Evolutionary conservation across 2,113 vertebrate genomes (phyloP), one percentile per base, ranked within the genome.

Genomic region (Tympanuchus pallidicinctus): DNA sequence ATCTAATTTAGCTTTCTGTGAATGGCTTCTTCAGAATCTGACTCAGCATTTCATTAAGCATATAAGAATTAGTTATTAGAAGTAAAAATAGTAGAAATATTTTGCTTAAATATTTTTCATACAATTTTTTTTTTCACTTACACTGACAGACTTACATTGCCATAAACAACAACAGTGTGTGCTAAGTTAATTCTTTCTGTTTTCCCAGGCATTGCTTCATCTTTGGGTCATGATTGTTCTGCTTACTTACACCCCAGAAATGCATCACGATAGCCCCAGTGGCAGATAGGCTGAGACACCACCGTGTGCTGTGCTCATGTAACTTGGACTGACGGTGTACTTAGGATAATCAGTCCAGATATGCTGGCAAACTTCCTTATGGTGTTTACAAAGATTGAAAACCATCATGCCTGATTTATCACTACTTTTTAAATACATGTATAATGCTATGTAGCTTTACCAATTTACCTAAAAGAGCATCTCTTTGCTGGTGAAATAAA

Each of bases 141-240:
- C 11, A 10, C 4, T 89, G 48, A 42, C 6, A 3, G 60, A 6
- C 42, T 57, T 87, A 54, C 71, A 54, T 57, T 72, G 45, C 47
- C 93, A 21, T 82, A 70, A 70, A 30, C 0, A 1, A 40, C 40
- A 59, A 43, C 27, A 79, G n/a, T 56, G 74, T 43, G 24, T 61
- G 40, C 27, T 64, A 45, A 65, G 24, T 66, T 84, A 82, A 54
- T 57, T 86, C 24, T 86, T 90, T 85, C 89, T 81, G 67, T 90
- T 92, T 89, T 86, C 74, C 14, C 86, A 99, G 99, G 99, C 98
- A 2, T 90, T 99, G 32, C 98, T 99, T 86, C 99, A 99, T 86
- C 97, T 99, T 67, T 99, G 99, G 99, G 99, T 99, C 89, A 99
- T 99, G 99, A 97, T 99, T 72, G 99, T 99, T 45, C 98, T 99